Conservation (phyloP, 2,113 vertebrate species). For the Cavia aperea region DNA sequence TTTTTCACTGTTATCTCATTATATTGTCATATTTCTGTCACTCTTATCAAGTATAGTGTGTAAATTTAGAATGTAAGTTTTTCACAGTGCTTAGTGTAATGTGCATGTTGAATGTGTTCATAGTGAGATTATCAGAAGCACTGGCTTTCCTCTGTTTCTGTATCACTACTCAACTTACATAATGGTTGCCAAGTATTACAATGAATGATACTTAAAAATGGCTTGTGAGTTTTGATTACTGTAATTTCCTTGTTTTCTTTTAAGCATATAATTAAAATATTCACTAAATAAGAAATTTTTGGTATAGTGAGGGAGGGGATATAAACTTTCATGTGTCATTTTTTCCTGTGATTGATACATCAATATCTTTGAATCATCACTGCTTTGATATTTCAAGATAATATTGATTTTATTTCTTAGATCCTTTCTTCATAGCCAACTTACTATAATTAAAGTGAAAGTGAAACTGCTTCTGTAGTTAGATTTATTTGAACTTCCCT, state of each 20-base stretch:
- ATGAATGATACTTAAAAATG: not conserved
- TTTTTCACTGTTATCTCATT: not conserved
- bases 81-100: not conserved
- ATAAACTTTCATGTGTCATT: not conserved
- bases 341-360: constrained; percentile 6
- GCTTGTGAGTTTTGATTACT: not conserved
- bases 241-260: constrained; percentile 1
- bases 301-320: not conserved
- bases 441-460: constrained; percentile 5
- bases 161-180: not conserved
- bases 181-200: not conserved
- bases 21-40: not conserved
- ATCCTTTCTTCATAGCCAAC: not conserved
- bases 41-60: not conserved
- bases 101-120: not conserved
- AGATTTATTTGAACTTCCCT: not conserved
- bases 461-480: not conserved
- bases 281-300: not conserved
- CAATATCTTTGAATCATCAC: not conserved
- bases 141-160: not conserved
- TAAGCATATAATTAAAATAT: not conserved
- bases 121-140: not conserved
- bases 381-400: not conserved
- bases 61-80: not conserved
- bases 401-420: not conserved